Conservation (phyloP, 2,797 vertebrate genomes). For the Natrix natrix region DNA sequence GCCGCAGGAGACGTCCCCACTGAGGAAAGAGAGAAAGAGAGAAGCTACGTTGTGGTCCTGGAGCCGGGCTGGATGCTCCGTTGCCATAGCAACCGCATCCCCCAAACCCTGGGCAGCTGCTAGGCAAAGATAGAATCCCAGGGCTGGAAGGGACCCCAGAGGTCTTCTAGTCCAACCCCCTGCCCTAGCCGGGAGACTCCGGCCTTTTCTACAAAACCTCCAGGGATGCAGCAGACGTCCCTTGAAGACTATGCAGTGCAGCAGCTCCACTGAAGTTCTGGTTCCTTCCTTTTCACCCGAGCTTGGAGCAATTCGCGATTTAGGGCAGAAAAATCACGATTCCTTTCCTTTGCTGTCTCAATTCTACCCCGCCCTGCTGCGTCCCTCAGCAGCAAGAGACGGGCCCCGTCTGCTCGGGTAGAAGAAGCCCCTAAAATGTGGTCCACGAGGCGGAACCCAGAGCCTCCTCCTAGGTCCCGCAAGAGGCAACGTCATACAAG, state of each 20-base stretch:
- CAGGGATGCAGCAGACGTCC: not conserved
- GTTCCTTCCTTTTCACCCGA: not conserved
- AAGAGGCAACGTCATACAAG: too few species aligned
- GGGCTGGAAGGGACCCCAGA: not conserved
- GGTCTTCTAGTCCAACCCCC: not conserved
- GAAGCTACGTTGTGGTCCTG: not conserved
- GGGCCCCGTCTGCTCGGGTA: not conserved
- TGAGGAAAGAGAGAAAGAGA: not conserved
- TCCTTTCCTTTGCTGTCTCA: not conserved
- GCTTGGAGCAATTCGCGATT: not conserved
- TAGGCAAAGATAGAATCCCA: not conserved
- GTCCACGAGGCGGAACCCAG: not conserved
- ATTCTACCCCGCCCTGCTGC: not conserved
- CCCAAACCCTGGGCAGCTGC: constrained; percentile 25
- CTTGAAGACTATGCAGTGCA: too few species aligned
- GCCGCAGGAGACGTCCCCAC: constrained; percentile 44
- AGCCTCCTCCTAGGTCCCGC: not conserved
- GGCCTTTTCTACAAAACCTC: not conserved
- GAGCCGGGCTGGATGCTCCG: constrained; percentile 2
- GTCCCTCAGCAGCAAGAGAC: not conserved
- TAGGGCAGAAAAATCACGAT: not conserved
- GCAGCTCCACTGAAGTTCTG: not conserved
- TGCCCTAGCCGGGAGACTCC: not conserved
- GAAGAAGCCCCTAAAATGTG: not conserved
- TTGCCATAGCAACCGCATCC: constrained; percentile 62